Base-by-base conservation (phyloP, 2,113 vertebrate species). In the Hyaena hyaena region DNA sequence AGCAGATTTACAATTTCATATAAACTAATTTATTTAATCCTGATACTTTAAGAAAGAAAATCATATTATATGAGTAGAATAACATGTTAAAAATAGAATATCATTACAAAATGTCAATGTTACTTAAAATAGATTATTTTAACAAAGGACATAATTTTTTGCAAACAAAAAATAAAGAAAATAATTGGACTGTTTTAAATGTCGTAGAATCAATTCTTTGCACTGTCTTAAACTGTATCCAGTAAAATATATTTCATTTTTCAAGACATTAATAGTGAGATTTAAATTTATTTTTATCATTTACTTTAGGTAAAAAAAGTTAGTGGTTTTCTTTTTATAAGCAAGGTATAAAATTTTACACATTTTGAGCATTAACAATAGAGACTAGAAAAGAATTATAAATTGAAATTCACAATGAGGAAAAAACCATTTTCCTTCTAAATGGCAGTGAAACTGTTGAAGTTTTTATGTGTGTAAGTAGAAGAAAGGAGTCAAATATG, bases 211-310 rank as follows among this genome's bases (percentile, higher is more conserved):
- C 45, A 12, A 35, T 26, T 68, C 48, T 97, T 97, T 95, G 3
- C 6, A 93, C 76, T 61, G 84, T 73, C 24, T 90, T 93, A 85
- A 68, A 79, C 9, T 61, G 0, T 0, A 23, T 3, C 0, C 5
- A 65, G 10, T 35, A 19, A 95, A 92, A 86, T 66, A 2, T 80
- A 12, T 31, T 93, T 90, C 65, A 87, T 77, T 93, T 96, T 45
- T 61, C 2, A 93, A 58, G 23, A 3, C 65, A 6, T 58, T 95
- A 91, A 81, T 43, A 94, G 0, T 31, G 43, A 97, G 23, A 69
- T 95, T 93, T 45, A 93, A 97, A 84, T 83, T 61, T 91, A 69
- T 73, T 97, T 68, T 97, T 92, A 92, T 97, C 79, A 84, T 61
- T 96, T 95, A 84, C 2, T 69, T 4, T 76, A 53, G 10, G 63